Evolutionary conservation across 2,797 vertebrate species (phyloP).

Genomic region (Botia kubotai): DNA sequence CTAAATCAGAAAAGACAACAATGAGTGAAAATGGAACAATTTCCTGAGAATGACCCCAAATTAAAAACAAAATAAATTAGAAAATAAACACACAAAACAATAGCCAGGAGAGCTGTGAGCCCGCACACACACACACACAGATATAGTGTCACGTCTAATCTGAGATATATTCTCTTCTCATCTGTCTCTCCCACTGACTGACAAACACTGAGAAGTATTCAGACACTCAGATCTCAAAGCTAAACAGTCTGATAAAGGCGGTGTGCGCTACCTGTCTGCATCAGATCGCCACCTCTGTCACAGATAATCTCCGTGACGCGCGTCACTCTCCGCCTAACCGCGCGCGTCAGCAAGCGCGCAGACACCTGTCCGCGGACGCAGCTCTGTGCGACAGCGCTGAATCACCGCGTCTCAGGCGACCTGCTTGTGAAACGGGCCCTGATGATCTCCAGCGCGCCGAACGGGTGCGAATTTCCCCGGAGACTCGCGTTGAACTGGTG

Average conservation of each 20-base stretch:
- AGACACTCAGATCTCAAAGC: slow-evolving; percentile 30
- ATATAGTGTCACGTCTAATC: neutral
- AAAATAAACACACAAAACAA: neutral
- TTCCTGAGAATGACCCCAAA: neutral
- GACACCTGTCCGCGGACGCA: slow-evolving; percentile 6
- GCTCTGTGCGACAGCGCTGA: too few species aligned
- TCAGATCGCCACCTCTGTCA: neutral
- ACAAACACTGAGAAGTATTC: slow-evolving; percentile 17
- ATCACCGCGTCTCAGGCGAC: neutral
- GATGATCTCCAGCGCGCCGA: too few species aligned
- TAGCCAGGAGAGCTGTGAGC: neutral
- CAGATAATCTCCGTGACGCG: slow-evolving; percentile 27
- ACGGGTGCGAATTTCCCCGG: slow-evolving; percentile 26
- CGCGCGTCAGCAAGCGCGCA: neutral
- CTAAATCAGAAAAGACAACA: too few species aligned
- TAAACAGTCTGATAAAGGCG: slow-evolving; percentile 1
- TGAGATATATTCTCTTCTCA: neutral
- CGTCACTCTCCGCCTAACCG: slow-evolving; percentile 2
- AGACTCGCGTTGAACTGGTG: slow-evolving; percentile 15
- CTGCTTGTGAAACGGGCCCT: neutral
- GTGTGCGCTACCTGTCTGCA: neutral
- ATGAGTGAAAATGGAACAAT: too few species aligned
- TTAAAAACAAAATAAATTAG: too few species aligned
- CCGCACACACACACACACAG: neutral
- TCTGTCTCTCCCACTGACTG: slow-evolving; percentile 8